These are phyloP conservation scores for Malurus melanocephalus DNA, from an alignment of 2,113 vertebrate genomes.

Conservation along the genomic window DNA sequence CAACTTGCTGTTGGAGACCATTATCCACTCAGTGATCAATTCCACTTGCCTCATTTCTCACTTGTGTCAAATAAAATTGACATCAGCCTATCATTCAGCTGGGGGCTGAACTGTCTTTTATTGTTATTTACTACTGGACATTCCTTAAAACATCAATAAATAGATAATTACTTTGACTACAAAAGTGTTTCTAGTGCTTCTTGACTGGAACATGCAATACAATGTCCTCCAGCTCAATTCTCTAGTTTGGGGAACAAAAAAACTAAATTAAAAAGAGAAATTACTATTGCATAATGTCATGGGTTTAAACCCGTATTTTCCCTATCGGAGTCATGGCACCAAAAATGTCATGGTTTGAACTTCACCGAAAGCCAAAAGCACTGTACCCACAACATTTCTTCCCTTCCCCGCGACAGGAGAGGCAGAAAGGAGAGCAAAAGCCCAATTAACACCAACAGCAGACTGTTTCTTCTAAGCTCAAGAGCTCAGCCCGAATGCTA, in stretches of 20 bases:
- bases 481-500: neutral
- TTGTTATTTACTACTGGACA: neutral
- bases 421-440: too few species aligned
- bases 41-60: neutral
- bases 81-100: neutral
- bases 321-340: too few species aligned
- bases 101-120: neutral
- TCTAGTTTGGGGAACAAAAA: neutral
- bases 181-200: neutral
- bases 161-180: neutral
- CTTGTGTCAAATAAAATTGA: neutral
- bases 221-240: neutral
- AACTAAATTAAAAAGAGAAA: neutral
- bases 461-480: neutral
- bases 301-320: too few species aligned
- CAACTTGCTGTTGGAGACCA: neutral
- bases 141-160: neutral
- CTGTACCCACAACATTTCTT: too few species aligned
- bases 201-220: neutral
- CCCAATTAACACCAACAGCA: neutral
- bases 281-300: neutral
- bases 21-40: neutral
- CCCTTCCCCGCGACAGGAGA: too few species aligned
- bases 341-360: too few species aligned
- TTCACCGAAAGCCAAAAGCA: too few species aligned